phyloP scores from a whole-genome alignment of 2,888 invertebrate species.

The Spisula solida region DNA sequence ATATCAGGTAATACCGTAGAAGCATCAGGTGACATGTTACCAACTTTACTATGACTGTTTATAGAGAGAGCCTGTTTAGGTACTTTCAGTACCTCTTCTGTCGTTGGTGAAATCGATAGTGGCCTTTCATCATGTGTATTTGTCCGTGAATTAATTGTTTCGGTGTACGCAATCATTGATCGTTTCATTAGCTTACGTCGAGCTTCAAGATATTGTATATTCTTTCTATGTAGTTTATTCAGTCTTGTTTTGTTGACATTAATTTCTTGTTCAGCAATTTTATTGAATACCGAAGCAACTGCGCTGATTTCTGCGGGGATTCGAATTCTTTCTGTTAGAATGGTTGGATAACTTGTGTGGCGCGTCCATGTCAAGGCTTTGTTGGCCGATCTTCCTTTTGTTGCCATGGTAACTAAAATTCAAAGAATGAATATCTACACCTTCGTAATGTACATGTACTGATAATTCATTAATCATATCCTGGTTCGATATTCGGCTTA shows the following conservation, averaged over 20 bases:
- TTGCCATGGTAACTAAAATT: not conserved
- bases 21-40: not conserved
- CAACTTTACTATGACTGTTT: not conserved
- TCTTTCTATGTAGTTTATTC: not conserved
- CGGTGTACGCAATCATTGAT: not conserved
- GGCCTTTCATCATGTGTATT: not conserved
- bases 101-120: not conserved
- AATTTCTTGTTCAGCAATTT: constrained; percentile 3
- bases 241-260: not conserved
- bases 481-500: no score
- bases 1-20: not conserved
- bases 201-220: not conserved
- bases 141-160: not conserved
- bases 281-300: not conserved
- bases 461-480: no score
- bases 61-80: not conserved
- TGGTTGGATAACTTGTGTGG: constrained; percentile 1
- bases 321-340: not conserved
- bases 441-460: no score
- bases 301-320: constrained; percentile 3
- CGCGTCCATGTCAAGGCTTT: not conserved
- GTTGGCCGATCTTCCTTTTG: not conserved
- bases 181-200: not conserved
- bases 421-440: not conserved
- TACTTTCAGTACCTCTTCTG: not conserved